phyloP scores from a whole-genome alignment of 1,140 invertebrate genomes.

The Cyphomyrmex costatus region DNA sequence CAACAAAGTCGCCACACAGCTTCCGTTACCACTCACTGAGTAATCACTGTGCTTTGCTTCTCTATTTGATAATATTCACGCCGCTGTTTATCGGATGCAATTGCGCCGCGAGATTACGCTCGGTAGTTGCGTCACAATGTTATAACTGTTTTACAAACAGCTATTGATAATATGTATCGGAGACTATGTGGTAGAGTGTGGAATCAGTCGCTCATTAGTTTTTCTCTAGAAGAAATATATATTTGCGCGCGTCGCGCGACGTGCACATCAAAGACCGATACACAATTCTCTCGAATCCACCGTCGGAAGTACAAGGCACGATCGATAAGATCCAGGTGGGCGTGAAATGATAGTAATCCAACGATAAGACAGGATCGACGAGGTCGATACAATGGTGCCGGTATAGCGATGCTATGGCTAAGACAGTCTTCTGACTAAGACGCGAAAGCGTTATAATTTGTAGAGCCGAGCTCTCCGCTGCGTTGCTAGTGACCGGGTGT shows the following conservation, averaged over 20 bases:
- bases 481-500: slow-evolving; percentile 70
- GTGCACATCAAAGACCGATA: neutral
- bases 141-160: neutral
- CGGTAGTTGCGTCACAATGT: neutral
- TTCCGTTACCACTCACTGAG: neutral
- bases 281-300: neutral
- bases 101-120: neutral
- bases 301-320: slow-evolving; percentile 4
- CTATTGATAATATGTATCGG: neutral
- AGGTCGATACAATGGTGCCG: neutral
- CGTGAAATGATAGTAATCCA: neutral
- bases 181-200: neutral
- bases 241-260: no score
- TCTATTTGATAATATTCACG: slow-evolving; percentile 26
- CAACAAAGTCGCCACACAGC: slow-evolving; percentile 3
- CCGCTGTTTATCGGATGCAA: neutral
- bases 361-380: neutral
- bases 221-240: neutral
- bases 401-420: slow-evolving; percentile 3
- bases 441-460: slow-evolving; percentile 58
- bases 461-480: slow-evolving; percentile 46
- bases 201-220: neutral
- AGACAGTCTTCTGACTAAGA: slow-evolving; percentile 13
- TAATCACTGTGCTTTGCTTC: slow-evolving; percentile 37
- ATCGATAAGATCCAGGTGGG: neutral